A percentile compares a stretch with the other conserved stretches of the same genome.
These are phyloP conservation scores for Sussaba pulchella DNA, from an alignment of 2,888 invertebrate species.

Conservation along the genomic window DNA sequence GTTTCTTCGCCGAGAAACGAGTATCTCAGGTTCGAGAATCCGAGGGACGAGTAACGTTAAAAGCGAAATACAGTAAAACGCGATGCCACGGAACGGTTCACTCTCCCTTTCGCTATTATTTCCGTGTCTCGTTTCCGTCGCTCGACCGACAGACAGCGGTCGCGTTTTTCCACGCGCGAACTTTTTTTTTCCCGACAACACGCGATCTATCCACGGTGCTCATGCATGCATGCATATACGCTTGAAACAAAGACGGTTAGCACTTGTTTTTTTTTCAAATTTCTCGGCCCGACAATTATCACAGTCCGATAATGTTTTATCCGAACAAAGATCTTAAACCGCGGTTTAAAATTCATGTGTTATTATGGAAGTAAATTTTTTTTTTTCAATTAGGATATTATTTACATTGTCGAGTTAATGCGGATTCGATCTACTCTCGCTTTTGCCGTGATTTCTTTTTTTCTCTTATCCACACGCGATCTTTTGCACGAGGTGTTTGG, in stretches of 20 bases:
- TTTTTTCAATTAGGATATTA: constrained; percentile 8
- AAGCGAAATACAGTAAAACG: constrained; percentile 51
- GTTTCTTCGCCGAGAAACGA: constrained; percentile 50
- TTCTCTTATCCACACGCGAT: constrained; percentile 44
- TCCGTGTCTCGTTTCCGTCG: constrained; percentile 50
- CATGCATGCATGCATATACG: constrained; percentile 7
- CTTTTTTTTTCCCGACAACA: constrained; percentile 56
- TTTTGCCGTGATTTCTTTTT: constrained; percentile 16
- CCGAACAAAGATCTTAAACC: constrained; percentile 21
- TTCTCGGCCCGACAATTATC: too few relatives aligned
- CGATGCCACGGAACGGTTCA: constrained; percentile 60
- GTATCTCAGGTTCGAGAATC: constrained; percentile 34
- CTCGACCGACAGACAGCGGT: constrained; percentile 44
- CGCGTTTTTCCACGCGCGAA: constrained; percentile 12
- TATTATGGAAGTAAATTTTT: constrained; percentile 32
- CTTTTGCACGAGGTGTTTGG: neutral
- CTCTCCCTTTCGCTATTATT: constrained; percentile 65
- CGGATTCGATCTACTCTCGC: constrained; percentile 8
- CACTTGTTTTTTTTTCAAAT: constrained; percentile 22
- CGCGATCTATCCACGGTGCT: constrained; percentile 54
- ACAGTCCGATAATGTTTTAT: constrained; percentile 41
- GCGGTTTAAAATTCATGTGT: constrained; percentile 21
- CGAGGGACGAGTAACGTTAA: constrained; percentile 22
- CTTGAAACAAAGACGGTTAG: constrained; percentile 49
- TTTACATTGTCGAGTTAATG: constrained; percentile 9